A percentile compares a stretch with the other conserved stretches of the same genome.
Evolutionary conservation across 2,888 invertebrate species (phyloP).

Genomic region (Drosophila recens): DNA sequence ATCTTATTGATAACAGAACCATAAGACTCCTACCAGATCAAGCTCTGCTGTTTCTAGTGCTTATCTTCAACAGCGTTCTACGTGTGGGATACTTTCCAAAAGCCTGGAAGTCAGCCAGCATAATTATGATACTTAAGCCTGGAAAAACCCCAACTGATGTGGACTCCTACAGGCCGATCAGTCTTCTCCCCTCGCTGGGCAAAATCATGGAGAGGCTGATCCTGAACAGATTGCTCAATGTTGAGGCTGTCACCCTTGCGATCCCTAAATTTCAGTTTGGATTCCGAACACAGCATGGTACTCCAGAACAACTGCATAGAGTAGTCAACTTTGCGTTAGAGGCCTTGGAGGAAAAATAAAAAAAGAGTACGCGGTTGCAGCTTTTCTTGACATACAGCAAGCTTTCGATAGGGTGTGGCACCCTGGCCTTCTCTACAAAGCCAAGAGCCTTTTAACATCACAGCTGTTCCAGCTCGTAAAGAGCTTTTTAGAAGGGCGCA

Average conservation of each 20-base stretch:
- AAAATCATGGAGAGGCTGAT: neutral
- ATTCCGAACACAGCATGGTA: neutral
- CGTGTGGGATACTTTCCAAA: neutral
- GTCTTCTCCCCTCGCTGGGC: neutral
- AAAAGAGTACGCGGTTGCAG: no score
- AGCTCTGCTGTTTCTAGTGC: neutral
- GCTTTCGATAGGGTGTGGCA: no score
- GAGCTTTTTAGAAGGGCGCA: no score
- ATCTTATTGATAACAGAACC: neutral
- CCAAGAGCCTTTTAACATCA: no score
- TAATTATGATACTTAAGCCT: no score
- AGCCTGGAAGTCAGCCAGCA: no score
- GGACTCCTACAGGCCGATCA: neutral
- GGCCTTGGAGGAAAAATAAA: neutral
- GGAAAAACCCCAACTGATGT: no score
- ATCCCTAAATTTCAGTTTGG: neutral
- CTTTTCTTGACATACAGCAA: no score
- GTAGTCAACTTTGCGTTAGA: neutral
- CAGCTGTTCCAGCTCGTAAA: no score
- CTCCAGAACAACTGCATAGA: neutral
- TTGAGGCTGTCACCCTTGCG: constrained; percentile 1
- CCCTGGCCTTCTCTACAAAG: no score
- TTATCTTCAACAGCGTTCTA: neutral
- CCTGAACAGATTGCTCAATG: neutral
- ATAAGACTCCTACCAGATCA: neutral